Evolutionary conservation across 2,113 vertebrate species (phyloP).

Genomic region (Bungarus multicinctus): DNA sequence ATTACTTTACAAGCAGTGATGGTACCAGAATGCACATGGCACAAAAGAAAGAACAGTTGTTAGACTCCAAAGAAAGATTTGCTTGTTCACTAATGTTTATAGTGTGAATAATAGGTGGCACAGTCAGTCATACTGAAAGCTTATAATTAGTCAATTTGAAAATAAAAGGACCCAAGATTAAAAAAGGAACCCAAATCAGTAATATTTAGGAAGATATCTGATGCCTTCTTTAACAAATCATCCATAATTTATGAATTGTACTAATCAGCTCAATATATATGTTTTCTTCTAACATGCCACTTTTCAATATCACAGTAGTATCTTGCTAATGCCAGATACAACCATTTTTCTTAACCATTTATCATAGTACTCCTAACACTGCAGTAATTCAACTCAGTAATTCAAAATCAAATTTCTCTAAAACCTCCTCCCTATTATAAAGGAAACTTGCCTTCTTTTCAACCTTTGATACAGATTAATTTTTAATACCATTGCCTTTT

Average conservation of each 20-base stretch:
- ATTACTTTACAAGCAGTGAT: constrained; percentile 41
- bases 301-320: not conserved
- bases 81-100: constrained; percentile 47
- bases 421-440: not conserved
- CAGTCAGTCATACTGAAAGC: constrained; percentile 38
- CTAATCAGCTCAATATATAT: not conserved
- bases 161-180: constrained; percentile 3
- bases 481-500: not conserved
- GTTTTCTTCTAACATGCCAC: not conserved
- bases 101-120: constrained; percentile 40
- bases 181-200: not conserved
- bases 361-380: not conserved
- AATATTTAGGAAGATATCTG: not conserved
- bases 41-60: constrained; percentile 6
- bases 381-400: not conserved
- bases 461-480: not conserved
- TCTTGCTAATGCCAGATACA: not conserved
- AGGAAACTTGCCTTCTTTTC: not conserved
- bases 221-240: fast-evolving
- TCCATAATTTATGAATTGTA: not conserved
- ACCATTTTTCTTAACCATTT: not conserved
- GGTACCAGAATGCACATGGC: constrained; percentile 45
- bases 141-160: constrained; percentile 33
- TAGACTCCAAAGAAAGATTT: constrained; percentile 51
- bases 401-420: not conserved